A percentile compares a stretch with the other conserved stretches of the same genome.
Conservation (phyloP, 37 sponge, comb jelly and placozoan species). For the Diacarnus erythraeanus region DNA sequence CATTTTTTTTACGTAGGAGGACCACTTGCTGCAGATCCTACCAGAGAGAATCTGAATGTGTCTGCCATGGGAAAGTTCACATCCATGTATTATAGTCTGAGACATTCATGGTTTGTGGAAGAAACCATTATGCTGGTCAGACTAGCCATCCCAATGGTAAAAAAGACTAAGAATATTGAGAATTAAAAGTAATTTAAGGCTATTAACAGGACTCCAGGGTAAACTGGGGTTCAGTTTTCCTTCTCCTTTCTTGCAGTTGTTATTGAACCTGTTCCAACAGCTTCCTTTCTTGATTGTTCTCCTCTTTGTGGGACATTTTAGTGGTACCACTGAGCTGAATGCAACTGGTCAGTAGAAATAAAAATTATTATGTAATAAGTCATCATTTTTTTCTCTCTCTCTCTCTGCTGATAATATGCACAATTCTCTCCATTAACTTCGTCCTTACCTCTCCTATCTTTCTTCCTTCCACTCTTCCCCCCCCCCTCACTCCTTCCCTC, state of each 20-base stretch:
- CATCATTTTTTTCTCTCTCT: background rate
- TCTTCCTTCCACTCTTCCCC: too few relatives aligned
- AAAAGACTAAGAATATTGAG: too few relatives aligned
- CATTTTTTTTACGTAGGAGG: too few relatives aligned
- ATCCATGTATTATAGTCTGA: background rate
- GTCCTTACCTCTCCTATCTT: too few relatives aligned
- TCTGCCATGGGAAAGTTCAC: background rate
- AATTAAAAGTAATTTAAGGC: too few relatives aligned
- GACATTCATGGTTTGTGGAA: constrained; percentile 4
- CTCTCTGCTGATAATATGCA: too few relatives aligned
- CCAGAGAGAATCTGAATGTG: too few relatives aligned
- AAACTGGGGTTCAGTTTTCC: background rate
- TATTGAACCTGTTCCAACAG: constrained; percentile 24
- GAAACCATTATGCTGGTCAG: background rate
- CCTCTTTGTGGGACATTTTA: constrained; percentile 51
- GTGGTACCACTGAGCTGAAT: constrained; percentile 35
- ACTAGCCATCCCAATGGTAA: constrained; percentile 18
- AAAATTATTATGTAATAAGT: background rate
- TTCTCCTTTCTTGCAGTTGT: background rate
- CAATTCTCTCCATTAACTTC: background rate
- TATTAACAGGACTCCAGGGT: too few relatives aligned
- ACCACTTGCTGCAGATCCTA: too few relatives aligned
- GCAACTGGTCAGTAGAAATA: constrained; percentile 23
- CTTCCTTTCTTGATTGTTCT: constrained; percentile 24
- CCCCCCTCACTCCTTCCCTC: too few relatives aligned